These are phyloP conservation scores for Ypsolopha sequella DNA, from an alignment of 2,888 invertebrate species.

Conservation along the genomic window DNA sequence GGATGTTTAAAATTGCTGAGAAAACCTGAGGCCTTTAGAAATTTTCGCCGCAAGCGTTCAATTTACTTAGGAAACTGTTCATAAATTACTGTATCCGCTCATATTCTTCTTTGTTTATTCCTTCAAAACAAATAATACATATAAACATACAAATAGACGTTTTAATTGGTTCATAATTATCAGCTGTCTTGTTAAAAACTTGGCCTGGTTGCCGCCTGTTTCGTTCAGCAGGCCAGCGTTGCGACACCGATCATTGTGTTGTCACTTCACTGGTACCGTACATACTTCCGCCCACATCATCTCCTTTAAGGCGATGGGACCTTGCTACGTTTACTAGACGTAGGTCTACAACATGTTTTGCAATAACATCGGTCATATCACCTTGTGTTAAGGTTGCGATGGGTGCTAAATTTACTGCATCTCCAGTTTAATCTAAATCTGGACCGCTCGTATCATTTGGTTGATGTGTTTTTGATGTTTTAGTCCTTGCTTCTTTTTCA, in stretches of 20 bases:
- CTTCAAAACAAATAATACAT: too few species aligned
- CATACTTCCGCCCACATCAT: constrained; percentile 52
- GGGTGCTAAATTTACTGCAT: constrained; percentile 33
- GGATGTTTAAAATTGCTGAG: constrained; percentile 13
- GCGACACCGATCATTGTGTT: constrained; percentile 7
- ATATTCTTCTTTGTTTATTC: background rate
- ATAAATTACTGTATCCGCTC: background rate
- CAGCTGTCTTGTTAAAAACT: background rate
- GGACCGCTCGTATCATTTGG: constrained; percentile 13
- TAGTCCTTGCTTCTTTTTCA: constrained; percentile 23
- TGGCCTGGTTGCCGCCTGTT: background rate
- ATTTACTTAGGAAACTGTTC: background rate
- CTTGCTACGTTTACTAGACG: constrained; percentile 40
- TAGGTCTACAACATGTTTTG: constrained; percentile 33
- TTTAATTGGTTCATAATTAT: background rate
- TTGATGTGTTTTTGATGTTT: constrained; percentile 43
- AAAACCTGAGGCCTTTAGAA: background rate
- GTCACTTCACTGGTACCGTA: constrained; percentile 9
- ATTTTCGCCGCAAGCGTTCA: background rate
- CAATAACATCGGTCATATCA: constrained; percentile 27
- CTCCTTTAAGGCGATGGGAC: constrained; percentile 42
- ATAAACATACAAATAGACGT: background rate
- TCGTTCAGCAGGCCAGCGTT: constrained; percentile 1
- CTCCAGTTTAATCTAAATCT: constrained; percentile 19
- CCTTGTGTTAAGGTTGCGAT: constrained; percentile 18